Conservation (phyloP, 2,888 invertebrate species). For the Orthosia gothica region DNA sequence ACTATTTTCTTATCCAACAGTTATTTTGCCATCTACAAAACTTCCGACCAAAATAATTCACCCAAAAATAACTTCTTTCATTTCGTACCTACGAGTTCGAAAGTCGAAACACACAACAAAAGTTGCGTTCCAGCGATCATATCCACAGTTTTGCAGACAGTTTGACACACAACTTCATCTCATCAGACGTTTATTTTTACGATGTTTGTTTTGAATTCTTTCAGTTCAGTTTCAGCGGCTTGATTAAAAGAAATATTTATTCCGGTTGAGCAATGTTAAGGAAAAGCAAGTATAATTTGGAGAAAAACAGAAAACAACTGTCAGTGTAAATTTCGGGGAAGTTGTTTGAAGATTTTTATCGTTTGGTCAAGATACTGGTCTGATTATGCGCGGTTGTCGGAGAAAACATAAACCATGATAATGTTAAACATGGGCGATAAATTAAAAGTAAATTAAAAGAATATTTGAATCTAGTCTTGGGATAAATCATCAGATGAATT, state of each 20-base stretch:
- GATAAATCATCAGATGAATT: conserved; percentile 48
- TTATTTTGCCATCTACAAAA: conserved; percentile 22
- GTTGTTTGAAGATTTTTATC: conserved; percentile 66
- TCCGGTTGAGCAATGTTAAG: conserved; percentile 55
- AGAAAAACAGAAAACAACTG: conserved; percentile 66
- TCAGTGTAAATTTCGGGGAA: conserved; percentile 65
- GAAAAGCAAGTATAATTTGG: conserved; percentile 68
- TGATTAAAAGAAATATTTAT: conserved; percentile 75
- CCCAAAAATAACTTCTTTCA: conserved; percentile 59
- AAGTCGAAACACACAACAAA: conserved; percentile 62
- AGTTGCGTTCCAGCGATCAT: conserved; percentile 64
- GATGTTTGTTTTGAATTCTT: conserved; percentile 79
- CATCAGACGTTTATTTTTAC: conserved; percentile 75
- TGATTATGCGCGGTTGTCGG: conserved; percentile 58
- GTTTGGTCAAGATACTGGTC: conserved; percentile 51
- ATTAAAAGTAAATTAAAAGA: conserved; percentile 54
- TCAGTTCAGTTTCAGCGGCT: conserved; percentile 71
- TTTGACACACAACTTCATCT: conserved; percentile 68
- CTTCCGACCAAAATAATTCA: conserved; percentile 46
- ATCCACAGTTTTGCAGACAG: conserved; percentile 66
- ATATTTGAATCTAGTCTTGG: conserved; percentile 45
- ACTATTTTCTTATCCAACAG: not conserved
- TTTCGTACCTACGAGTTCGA: conserved; percentile 50
- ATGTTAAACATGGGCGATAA: conserved; percentile 53
- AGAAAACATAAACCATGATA: conserved; percentile 61